Conservation (phyloP, 2,113 vertebrate genomes). For the Gymnorhina tibicen region DNA sequence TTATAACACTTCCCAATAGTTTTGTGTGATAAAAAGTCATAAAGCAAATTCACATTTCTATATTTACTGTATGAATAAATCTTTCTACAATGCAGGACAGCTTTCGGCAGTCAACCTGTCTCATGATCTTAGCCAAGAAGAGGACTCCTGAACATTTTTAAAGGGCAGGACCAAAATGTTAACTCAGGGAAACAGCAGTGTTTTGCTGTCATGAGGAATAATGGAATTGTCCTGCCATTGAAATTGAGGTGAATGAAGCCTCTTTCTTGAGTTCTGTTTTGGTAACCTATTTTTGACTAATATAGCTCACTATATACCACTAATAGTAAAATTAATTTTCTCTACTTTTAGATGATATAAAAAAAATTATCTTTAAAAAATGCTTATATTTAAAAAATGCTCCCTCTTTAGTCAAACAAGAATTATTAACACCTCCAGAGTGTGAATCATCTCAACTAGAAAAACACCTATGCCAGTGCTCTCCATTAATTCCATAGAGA, state of each 20-base stretch:
- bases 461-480: neutral
- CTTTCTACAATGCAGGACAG: neutral
- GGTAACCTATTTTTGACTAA: neutral
- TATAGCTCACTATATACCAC: neutral
- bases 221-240: neutral
- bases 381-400: neutral
- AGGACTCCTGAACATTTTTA: neutral
- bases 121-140: neutral
- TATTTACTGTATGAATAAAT: conserved; percentile 39
- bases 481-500: neutral
- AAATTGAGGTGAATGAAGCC: neutral
- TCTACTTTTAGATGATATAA: neutral
- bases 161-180: neutral
- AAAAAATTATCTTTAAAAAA: neutral
- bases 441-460: neutral
- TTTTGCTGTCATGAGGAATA: neutral
- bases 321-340: neutral
- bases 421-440: neutral
- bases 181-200: neutral
- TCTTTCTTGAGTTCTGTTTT: neutral
- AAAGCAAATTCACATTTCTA: conserved; percentile 43
- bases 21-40: conserved; percentile 21
- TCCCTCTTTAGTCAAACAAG: neutral
- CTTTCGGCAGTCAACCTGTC: neutral
- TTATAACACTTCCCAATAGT: neutral